Evolutionary conservation across 2,888 invertebrate genomes (phyloP).

Genomic region (Ischnus inquisitorius): DNA sequence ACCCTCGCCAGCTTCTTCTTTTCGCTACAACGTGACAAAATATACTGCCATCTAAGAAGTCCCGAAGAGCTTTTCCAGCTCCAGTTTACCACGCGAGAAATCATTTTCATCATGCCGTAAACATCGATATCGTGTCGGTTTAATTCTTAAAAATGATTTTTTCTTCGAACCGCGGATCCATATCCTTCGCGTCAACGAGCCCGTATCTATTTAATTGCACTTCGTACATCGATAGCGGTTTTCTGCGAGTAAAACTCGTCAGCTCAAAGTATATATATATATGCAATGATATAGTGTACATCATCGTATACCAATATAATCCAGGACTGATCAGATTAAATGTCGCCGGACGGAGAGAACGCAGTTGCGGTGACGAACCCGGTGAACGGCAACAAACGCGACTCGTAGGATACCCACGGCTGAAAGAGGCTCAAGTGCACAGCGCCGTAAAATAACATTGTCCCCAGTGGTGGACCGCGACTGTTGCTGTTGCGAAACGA

Average conservation of each 20-base stretch:
- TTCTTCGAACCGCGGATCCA: not conserved
- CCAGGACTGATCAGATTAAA: constrained; percentile 85
- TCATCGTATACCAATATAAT: constrained; percentile 81
- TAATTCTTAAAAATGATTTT: too few relatives aligned
- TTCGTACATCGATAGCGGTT: constrained; percentile 24
- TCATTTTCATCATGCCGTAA: too few relatives aligned
- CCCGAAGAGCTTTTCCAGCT: not conserved
- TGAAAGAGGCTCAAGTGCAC: constrained; percentile 85
- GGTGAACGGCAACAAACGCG: constrained; percentile 64
- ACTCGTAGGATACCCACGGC: constrained; percentile 77
- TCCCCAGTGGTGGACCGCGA: constrained; percentile 76
- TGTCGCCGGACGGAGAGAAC: constrained; percentile 74
- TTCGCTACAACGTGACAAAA: constrained; percentile 10
- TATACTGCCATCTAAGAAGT: constrained; percentile 13
- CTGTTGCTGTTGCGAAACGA: constrained; percentile 60
- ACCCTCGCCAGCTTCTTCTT: constrained; percentile 50
- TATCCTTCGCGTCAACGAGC: constrained; percentile 19
- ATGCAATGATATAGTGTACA: constrained; percentile 28
- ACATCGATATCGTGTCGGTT: too few relatives aligned
- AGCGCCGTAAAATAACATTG: constrained; percentile 85
- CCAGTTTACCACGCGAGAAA: too few relatives aligned
- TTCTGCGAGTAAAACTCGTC: constrained; percentile 27
- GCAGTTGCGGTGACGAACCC: constrained; percentile 54
- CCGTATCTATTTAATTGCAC: not conserved
- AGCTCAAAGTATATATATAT: not conserved